Base-by-base conservation (phyloP, 30 jellyfish, hydroid and myxozoan species). In the Clytia hemisphaerica region DNA sequence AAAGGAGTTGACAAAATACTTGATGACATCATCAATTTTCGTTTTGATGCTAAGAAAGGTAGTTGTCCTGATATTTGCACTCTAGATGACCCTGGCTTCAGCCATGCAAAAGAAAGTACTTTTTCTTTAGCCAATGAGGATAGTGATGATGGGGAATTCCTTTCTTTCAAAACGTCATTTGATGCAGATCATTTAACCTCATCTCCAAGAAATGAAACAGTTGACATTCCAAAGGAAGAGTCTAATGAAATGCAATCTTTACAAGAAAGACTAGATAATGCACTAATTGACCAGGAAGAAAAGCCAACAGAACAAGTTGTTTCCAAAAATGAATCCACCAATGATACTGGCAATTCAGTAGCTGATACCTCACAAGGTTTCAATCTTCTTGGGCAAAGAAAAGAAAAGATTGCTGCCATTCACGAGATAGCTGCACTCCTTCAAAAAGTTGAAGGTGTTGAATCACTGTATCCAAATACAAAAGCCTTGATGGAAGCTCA, bases 341-440 rank as follows among this genome's bases (percentile, higher is more conserved):
- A 16, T 28, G 34, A 60, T 60, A 36, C 73, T n/a, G 21, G 47
- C 38, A 25, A 51, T 60, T 12, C 2, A n/a, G 38, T 33, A 28
- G 45, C 21, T 5, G 1, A 28, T 10, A 10, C 45, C 22, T 28
- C 4, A 2, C 61, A 48, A n/a, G n/a, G n/a, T n/a, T n/a, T n/a
- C n/a, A n/a, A n/a, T n/a, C n/a, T n/a, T 46, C 10, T 4, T 46
- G 2, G 60, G 60, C 6, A n/a, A n/a, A n/a, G n/a, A 5, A 47
- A 77, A n/a, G 30, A 62, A 16, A 86, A 84, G 36, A 68, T 63
- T 53, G 45, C 32, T 37, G 89, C 95, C 35, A 84, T 84, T 92
- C 71, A 47, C 38, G 69, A 67, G 2, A 78, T 84, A 24, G 54
- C 60, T 32, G 77, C 64, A 77, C 58, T 75, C 33, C 33, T 84